These are phyloP conservation scores for Xestia c-nigrum DNA, from an alignment of 2,888 invertebrate genomes.

Conservation along the genomic window DNA sequence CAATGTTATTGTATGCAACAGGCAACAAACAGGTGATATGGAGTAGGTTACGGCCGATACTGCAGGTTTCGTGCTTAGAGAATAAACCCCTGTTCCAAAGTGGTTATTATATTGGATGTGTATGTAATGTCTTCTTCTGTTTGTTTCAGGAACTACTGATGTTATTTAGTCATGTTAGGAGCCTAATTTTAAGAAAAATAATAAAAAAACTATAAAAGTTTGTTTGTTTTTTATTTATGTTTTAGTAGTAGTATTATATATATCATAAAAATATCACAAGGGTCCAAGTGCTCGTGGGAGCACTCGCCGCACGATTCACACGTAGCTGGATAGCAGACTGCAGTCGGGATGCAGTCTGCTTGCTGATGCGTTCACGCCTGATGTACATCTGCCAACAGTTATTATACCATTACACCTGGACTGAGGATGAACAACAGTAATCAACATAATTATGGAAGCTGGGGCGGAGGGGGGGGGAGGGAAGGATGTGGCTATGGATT, in stretches of 20 bases:
- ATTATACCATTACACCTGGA: neutral
- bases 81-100: neutral
- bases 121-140: slow-evolving; percentile 23
- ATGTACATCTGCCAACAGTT: neutral
- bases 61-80: too few species aligned
- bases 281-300: slow-evolving; percentile 5
- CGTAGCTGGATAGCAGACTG: neutral
- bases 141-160: slow-evolving; percentile 89
- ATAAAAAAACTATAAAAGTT: slow-evolving; percentile 73
- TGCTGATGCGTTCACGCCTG: neutral
- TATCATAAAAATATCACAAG: slow-evolving; percentile 30
- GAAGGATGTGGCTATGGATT: neutral
- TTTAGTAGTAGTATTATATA: neutral
- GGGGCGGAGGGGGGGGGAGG: neutral
- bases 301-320: neutral
- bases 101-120: slow-evolving; percentile 4
- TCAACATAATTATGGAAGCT: neutral
- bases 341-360: neutral
- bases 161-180: slow-evolving; percentile 72
- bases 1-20: too few species aligned
- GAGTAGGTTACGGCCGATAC: too few species aligned
- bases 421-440: neutral
- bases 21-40: too few species aligned
- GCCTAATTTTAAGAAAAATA: slow-evolving; percentile 74
- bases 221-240: slow-evolving; percentile 62